Percentiles rank a stretch among this genome's conserved stretches.
These are phyloP conservation scores for Martes martes DNA, from an alignment of 2,113 vertebrate species.

Conservation along the genomic window DNA sequence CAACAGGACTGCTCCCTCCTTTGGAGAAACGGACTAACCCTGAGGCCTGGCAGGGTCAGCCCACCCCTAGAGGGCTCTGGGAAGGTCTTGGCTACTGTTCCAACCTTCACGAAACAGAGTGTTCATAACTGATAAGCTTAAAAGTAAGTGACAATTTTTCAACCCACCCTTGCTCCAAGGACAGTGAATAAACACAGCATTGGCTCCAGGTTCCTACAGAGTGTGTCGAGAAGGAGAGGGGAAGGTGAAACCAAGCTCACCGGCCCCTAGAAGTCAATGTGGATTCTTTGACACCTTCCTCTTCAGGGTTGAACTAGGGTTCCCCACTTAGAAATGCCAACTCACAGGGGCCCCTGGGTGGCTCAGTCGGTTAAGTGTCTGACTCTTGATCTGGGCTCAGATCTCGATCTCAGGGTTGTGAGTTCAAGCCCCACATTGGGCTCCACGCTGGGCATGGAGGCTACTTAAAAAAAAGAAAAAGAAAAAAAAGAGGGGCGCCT, in stretches of 20 bases:
- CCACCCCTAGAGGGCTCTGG: not conserved
- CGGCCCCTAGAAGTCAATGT: not conserved
- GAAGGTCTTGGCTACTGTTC: constrained; percentile 38
- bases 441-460: not conserved
- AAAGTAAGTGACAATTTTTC: constrained; percentile 70
- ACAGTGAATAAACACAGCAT: constrained; percentile 37
- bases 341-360: not conserved
- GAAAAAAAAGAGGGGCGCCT: too few species aligned
- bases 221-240: not conserved
- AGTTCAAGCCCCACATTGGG: not conserved
- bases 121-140: constrained; percentile 64
- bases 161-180: constrained; percentile 58
- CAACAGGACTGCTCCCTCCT: not conserved
- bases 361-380: not conserved
- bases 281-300: not conserved
- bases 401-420: not conserved
- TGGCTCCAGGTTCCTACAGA: not conserved
- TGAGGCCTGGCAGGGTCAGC: not conserved
- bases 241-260: constrained; percentile 40
- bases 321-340: constrained; percentile 2
- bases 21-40: not conserved
- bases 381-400: not conserved
- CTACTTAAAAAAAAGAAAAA: not conserved
- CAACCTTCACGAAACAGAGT: constrained; percentile 29
- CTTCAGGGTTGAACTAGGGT: not conserved